A percentile compares a stretch with the other conserved stretches of the same genome.
Evolutionary conservation across 1,140 invertebrate species (phyloP).

Genomic region (Lepidostoma basale): DNA sequence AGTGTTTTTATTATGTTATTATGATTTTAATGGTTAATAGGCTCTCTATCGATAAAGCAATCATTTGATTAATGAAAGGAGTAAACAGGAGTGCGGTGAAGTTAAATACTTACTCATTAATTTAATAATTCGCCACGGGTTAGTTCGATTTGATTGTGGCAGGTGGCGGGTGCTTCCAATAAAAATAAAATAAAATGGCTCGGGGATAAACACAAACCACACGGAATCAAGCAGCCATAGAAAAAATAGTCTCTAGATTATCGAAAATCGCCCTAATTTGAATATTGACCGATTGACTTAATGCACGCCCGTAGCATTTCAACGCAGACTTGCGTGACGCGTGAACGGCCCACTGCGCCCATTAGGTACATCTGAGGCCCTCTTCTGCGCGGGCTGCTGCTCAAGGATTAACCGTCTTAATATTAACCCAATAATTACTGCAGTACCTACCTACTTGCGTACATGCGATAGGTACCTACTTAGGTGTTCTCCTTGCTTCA

Average conservation of each 20-base stretch:
- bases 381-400: neutral
- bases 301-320: neutral
- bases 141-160: too few species aligned
- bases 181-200: neutral
- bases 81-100: too few species aligned
- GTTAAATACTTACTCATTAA: neutral
- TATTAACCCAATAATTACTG: too few species aligned
- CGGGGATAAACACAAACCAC: neutral
- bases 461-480: too few species aligned
- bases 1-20: too few species aligned
- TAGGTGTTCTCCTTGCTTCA: too few species aligned
- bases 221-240: neutral
- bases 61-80: too few species aligned
- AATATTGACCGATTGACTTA: constrained; percentile 1
- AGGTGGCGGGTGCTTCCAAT: neutral
- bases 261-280: constrained; percentile 5
- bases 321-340: neutral
- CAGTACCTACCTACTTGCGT: too few species aligned
- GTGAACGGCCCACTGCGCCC: neutral
- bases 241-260: neutral
- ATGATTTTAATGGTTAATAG: too few species aligned
- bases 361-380: constrained; percentile 2
- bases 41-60: too few species aligned
- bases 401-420: too few species aligned
- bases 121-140: too few species aligned